Evolutionary conservation across 2,888 invertebrate species (phyloP).

Genomic region (Drosophila koepferae): DNA sequence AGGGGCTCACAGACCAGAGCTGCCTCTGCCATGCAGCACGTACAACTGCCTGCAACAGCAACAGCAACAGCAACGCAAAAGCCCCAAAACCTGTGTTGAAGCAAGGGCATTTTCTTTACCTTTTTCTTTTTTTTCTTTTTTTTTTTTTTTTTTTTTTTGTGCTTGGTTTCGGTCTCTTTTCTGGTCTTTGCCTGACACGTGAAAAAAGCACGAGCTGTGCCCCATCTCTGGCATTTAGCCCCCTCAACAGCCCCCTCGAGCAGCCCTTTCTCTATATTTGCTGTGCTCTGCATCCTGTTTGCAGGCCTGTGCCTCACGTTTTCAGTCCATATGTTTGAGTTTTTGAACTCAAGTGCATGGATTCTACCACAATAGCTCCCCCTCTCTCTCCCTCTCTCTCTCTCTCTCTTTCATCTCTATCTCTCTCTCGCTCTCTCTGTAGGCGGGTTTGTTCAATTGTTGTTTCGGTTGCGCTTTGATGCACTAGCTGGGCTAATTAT

Average conservation of each 20-base stretch:
- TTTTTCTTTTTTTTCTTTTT: neutral
- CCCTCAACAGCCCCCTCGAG: neutral
- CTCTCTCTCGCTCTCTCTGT: neutral
- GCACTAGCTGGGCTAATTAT: conserved; percentile 32
- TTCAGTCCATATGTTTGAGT: conserved; percentile 64
- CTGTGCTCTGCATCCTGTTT: conserved; percentile 51
- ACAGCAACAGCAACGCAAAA: conserved; percentile 43
- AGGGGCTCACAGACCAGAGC: conserved; percentile 2
- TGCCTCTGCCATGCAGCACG: conserved; percentile 19
- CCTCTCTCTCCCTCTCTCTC: neutral
- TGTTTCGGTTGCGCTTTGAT: conserved; percentile 22
- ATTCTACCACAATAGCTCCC: conserved; percentile 19
- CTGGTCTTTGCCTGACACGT: conserved; percentile 4
- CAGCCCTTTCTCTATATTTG: conserved; percentile 4
- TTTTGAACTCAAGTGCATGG: conserved; percentile 45
- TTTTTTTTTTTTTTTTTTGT: neutral
- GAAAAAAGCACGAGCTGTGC: conserved; percentile 19
- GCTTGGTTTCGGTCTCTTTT: neutral
- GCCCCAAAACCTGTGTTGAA: conserved; percentile 43
- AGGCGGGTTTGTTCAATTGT: conserved; percentile 15
- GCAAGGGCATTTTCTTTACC: conserved; percentile 8
- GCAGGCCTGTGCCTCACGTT: conserved; percentile 27
- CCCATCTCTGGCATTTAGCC: conserved; percentile 29
- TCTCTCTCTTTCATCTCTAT: neutral
- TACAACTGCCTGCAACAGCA: conserved; percentile 25